phyloP scores from a whole-genome alignment of 2,113 vertebrate species.

The Ancistrus triradiatus region DNA sequence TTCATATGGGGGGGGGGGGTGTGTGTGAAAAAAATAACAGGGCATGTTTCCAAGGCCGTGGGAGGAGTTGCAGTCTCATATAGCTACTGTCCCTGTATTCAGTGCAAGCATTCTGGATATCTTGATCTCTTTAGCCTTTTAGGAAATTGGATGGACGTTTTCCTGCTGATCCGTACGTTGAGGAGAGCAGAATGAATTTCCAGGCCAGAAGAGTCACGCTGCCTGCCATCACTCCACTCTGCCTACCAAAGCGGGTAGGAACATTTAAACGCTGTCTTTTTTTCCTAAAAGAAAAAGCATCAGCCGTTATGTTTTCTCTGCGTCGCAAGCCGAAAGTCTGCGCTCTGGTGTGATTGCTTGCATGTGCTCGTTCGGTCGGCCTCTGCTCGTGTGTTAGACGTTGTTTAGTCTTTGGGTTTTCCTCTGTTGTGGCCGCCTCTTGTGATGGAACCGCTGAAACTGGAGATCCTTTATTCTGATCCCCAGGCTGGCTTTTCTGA shows the following conservation, averaged over 20 bases:
- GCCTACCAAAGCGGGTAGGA: constrained; percentile 86
- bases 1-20: constrained; percentile 50
- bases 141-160: constrained; percentile 9
- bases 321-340: background rate
- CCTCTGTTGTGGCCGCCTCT: background rate
- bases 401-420: constrained; percentile 24
- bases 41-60: constrained; percentile 79
- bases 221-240: constrained; percentile 82
- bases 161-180: background rate
- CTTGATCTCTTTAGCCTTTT: background rate
- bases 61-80: constrained; percentile 76
- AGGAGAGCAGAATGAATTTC: constrained; percentile 75
- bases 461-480: background rate
- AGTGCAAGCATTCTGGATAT: constrained; percentile 28
- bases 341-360: constrained; percentile 3
- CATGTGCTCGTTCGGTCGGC: constrained; percentile 8
- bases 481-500: too few species aligned
- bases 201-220: constrained; percentile 85
- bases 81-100: constrained; percentile 47
- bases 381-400: constrained; percentile 1
- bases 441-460: background rate
- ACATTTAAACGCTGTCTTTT: constrained; percentile 36
- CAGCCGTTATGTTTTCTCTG: background rate
- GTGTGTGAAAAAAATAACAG: constrained; percentile 47
- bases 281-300: background rate